These are phyloP conservation scores for Hoplostethus atlanticus DNA, from an alignment of 2,797 vertebrate genomes.

Conservation along the genomic window DNA sequence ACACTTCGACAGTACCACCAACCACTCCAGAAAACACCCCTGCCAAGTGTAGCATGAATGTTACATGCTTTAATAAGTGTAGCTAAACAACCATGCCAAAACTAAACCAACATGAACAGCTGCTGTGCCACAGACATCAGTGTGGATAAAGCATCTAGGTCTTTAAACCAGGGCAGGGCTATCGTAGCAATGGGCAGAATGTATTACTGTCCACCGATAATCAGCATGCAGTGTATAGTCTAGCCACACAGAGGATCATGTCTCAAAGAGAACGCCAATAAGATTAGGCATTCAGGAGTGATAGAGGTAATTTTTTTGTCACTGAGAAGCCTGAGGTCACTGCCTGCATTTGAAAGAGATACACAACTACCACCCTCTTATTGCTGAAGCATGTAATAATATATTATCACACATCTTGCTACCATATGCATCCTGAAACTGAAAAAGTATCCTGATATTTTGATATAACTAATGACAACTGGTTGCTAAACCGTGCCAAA, in stretches of 20 bases:
- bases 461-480: too few species aligned
- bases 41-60: conserved; percentile 63
- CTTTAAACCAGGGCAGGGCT: conserved; percentile 52
- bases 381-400: conserved; percentile 27
- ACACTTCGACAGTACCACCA: conserved; percentile 57
- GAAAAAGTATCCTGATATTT: too few species aligned
- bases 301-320: conserved; percentile 41
- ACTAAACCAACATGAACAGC: conserved; percentile 71
- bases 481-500: too few species aligned
- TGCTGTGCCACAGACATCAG: conserved; percentile 62
- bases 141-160: conserved; percentile 66
- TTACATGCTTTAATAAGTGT: conserved; percentile 76
- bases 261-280: conserved; percentile 49
- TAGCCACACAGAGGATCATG: conserved; percentile 41
- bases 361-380: conserved; percentile 22
- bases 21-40: conserved; percentile 52
- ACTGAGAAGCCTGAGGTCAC: conserved; percentile 48
- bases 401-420: conserved; percentile 12
- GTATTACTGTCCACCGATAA: conserved; percentile 55
- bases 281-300: conserved; percentile 46
- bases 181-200: conserved; percentile 58
- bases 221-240: conserved; percentile 51
- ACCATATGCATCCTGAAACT: neutral
- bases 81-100: conserved; percentile 68
- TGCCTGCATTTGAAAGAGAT: conserved; percentile 29